These are phyloP conservation scores for Danaus chrysippus DNA, from an alignment of 2,888 invertebrate species.

Conservation along the genomic window DNA sequence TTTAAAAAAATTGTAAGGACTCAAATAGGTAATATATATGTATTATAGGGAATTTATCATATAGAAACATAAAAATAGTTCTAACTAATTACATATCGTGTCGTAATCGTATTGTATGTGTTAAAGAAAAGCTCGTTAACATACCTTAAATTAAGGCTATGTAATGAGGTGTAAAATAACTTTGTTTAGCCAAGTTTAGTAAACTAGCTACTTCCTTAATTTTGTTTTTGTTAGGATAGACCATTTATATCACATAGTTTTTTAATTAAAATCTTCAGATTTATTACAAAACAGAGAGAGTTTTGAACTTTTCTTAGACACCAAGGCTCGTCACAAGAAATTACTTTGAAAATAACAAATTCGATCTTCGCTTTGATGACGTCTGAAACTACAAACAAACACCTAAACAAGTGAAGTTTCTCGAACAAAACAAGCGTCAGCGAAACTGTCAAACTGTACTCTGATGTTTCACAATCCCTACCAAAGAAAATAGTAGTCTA, in stretches of 20 bases:
- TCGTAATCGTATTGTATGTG: slow-evolving; percentile 38
- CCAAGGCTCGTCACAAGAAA: slow-evolving; percentile 10
- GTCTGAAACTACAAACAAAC: slow-evolving; percentile 51
- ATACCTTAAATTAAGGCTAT: slow-evolving; percentile 50
- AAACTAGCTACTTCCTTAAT: slow-evolving; percentile 54
- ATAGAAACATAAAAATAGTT: not conserved
- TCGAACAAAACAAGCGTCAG: slow-evolving; percentile 47
- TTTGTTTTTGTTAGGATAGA: slow-evolving; percentile 22
- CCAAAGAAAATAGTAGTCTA: slow-evolving; percentile 31
- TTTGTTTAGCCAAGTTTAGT: slow-evolving; percentile 63
- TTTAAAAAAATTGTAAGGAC: no score
- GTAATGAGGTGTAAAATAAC: slow-evolving; percentile 64
- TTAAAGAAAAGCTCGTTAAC: slow-evolving; percentile 36
- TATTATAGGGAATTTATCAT: not conserved
- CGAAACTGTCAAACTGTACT: slow-evolving; percentile 35
- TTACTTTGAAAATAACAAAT: slow-evolving; percentile 26
- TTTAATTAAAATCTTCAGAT: not conserved
- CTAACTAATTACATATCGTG: slow-evolving; percentile 25
- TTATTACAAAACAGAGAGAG: no score
- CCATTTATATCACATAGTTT: not conserved
- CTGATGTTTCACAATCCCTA: slow-evolving; percentile 9
- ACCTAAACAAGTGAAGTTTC: slow-evolving; percentile 49
- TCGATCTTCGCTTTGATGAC: slow-evolving; percentile 37
- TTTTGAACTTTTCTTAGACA: not conserved
- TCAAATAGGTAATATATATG: no score